phyloP scores from a whole-genome alignment of 2,888 invertebrate genomes.

The Limulus polyphemus region DNA sequence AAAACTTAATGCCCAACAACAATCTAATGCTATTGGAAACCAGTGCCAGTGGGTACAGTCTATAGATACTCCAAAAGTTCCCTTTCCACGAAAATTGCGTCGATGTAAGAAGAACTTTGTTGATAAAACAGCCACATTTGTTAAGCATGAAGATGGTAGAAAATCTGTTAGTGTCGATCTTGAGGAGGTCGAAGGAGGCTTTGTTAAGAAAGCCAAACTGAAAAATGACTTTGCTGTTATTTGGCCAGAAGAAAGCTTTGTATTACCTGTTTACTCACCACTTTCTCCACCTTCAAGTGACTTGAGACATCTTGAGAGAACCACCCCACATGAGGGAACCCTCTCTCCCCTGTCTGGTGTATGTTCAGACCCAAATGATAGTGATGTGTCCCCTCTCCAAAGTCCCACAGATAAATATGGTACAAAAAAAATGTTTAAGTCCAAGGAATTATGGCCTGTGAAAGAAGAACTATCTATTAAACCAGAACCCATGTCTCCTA shows the following conservation, averaged over 20 bases:
- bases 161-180: no score
- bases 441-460: no score
- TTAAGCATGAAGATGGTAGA: neutral
- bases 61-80: constrained; percentile 19
- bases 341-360: no score
- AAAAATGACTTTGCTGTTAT: constrained; percentile 11
- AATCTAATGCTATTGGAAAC: constrained; percentile 12
- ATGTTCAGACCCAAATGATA: no score
- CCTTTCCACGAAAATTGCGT: constrained; percentile 10
- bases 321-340: no score
- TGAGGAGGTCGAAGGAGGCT: constrained; percentile 5
- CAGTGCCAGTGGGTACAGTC: constrained; percentile 28
- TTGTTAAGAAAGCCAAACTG: constrained; percentile 12
- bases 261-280: constrained; percentile 12
- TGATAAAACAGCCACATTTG: constrained; percentile 5
- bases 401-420: no score
- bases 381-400: no score
- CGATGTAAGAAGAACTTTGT: constrained; percentile 13
- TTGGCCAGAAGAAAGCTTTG: constrained; percentile 4
- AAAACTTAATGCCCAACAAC: constrained; percentile 26
- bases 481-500: no score
- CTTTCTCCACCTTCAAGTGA: constrained; percentile 18
- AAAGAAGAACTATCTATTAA: no score
- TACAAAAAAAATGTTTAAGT: no score
- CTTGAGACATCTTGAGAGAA: no score